These are phyloP conservation scores for Cyclargus thomasi DNA, from an alignment of 1,140 invertebrate genomes.

Conservation along the genomic window DNA sequence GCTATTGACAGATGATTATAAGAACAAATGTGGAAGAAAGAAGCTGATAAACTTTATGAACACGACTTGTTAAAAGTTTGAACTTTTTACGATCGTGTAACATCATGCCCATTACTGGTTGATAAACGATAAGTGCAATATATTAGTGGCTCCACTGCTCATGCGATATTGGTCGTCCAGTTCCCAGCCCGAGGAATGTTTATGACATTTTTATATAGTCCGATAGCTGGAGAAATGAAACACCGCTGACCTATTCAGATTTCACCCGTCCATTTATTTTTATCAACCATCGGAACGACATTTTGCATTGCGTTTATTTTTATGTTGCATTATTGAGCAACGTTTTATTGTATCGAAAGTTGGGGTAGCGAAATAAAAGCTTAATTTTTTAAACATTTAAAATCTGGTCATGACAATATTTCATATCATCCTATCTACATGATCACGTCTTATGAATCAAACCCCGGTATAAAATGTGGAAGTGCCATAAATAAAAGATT, in stretches of 20 bases:
- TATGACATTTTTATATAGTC: slow-evolving; percentile 71
- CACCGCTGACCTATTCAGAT: slow-evolving; percentile 56
- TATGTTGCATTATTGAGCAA: not conserved
- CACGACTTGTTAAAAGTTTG: slow-evolving; percentile 7
- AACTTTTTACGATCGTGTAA: slow-evolving; percentile 63
- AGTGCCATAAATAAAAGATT: slow-evolving; percentile 1
- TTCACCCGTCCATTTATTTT: slow-evolving; percentile 30
- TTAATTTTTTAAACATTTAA: not conserved
- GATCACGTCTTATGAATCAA: not conserved
- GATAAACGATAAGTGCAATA: slow-evolving; percentile 66
- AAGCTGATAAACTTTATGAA: not conserved
- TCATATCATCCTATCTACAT: not conserved
- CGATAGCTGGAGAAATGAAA: slow-evolving; percentile 63
- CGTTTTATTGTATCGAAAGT: too few species aligned
- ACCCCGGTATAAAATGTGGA: not conserved
- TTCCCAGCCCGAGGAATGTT: slow-evolving; percentile 65
- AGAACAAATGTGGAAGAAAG: not conserved
- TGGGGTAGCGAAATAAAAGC: too few species aligned
- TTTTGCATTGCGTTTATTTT: not conserved
- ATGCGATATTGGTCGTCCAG: slow-evolving; percentile 53
- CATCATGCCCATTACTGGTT: slow-evolving; percentile 58
- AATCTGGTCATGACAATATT: not conserved
- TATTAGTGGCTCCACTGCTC: slow-evolving; percentile 52
- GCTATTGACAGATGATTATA: not conserved
- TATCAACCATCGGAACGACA: not conserved